These are phyloP conservation scores for Ophioninae sp. DNA, from an alignment of 2,888 invertebrate species.

Conservation along the genomic window DNA sequence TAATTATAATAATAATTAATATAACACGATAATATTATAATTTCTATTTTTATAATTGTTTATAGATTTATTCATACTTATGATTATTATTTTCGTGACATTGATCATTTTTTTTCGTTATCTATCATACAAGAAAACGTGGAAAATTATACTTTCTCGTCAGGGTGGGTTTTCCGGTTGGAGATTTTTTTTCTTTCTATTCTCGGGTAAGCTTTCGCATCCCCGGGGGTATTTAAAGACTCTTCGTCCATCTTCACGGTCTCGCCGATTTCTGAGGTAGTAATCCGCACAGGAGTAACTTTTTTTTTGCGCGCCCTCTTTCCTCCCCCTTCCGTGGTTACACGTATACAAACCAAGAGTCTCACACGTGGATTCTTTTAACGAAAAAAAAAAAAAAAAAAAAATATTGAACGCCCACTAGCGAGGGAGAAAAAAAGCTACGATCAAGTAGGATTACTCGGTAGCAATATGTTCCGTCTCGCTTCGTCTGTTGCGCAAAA, in stretches of 20 bases:
- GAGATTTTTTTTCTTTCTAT: constrained; percentile 35
- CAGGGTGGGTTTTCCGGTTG: constrained; percentile 74
- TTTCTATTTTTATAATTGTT: too few species aligned
- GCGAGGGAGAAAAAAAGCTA: constrained; percentile 75
- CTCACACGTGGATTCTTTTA: constrained; percentile 48
- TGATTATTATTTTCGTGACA: too few species aligned
- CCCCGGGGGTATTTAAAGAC: constrained; percentile 80
- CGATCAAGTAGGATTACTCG: constrained; percentile 80
- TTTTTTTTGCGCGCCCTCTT: constrained; percentile 7
- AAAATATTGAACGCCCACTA: constrained; percentile 59
- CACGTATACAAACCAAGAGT: constrained; percentile 47
- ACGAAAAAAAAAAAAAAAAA: constrained; percentile 52
- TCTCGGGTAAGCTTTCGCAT: constrained; percentile 70
- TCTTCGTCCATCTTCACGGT: constrained; percentile 74
- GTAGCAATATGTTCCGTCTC: constrained; percentile 78
- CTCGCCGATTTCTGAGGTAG: constrained; percentile 73
- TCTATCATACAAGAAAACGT: constrained; percentile 28
- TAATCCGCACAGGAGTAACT: constrained; percentile 71
- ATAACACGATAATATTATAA: too few species aligned
- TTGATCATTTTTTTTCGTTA: background rate
- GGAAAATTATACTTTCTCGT: constrained; percentile 77
- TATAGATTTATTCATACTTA: too few species aligned
- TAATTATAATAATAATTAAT: too few species aligned
- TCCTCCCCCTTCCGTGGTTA: constrained; percentile 6
- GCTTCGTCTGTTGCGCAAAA: constrained; percentile 56